Conservation (phyloP, 2,113 vertebrate species). For the Psammodynastes pulverulentus region DNA sequence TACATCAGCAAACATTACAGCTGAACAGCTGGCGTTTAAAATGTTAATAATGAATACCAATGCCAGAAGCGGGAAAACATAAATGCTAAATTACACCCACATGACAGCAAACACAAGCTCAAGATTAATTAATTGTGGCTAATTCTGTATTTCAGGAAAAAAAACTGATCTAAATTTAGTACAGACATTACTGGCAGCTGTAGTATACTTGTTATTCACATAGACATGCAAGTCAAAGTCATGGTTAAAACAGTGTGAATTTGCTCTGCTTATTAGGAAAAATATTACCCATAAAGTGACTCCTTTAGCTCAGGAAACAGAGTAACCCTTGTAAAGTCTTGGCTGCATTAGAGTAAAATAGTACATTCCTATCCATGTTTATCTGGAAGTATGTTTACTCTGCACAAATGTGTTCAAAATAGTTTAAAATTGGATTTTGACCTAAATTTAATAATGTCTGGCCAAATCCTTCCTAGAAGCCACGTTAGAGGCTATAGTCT, state of each 20-base stretch:
- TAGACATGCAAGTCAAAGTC: not conserved
- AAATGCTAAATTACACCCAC: constrained; percentile 71
- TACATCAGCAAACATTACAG: constrained; percentile 60
- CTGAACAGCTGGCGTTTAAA: constrained; percentile 55
- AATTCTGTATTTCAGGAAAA: constrained; percentile 47
- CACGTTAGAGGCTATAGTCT: not conserved
- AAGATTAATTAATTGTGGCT: constrained; percentile 62
- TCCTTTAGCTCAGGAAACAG: not conserved
- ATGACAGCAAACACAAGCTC: constrained; percentile 59
- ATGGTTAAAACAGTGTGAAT: not conserved
- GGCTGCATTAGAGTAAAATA: not conserved
- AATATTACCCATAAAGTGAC: not conserved
- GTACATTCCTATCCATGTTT: not conserved
- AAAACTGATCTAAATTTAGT: constrained; percentile 49
- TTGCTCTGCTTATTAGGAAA: not conserved
- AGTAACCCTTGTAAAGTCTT: not conserved
- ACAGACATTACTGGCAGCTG: constrained; percentile 32
- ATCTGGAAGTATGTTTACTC: not conserved
- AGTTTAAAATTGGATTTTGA: not conserved
- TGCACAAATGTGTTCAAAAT: not conserved
- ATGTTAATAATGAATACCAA: constrained; percentile 70
- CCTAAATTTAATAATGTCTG: not conserved
- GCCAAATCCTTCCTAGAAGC: not conserved
- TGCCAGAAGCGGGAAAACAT: constrained; percentile 63
- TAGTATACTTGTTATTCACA: constrained; percentile 21